These are phyloP conservation scores for Camponotus pennsylvanicus DNA, from an alignment of 1,140 invertebrate genomes.

Conservation along the genomic window DNA sequence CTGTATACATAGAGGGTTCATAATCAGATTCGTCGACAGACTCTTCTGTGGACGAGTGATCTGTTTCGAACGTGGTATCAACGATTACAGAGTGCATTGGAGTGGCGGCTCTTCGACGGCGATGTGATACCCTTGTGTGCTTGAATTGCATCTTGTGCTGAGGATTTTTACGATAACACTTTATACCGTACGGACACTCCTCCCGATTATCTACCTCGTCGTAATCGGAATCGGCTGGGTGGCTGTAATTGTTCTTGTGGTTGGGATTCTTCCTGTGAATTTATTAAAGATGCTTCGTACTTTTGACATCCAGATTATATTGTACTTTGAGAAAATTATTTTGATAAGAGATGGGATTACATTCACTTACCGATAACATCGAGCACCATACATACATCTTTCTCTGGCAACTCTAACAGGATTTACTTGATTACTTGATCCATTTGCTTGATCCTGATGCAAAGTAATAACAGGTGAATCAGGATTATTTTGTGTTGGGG, in stretches of 20 bases:
- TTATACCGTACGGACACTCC: conserved; percentile 86
- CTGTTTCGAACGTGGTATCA: conserved; percentile 52
- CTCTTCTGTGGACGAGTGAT: conserved; percentile 70
- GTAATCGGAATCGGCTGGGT: conserved; percentile 87
- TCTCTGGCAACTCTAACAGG: conserved; percentile 63
- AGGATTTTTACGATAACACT: conserved; percentile 86
- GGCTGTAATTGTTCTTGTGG: conserved; percentile 83
- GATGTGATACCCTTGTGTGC: conserved; percentile 74
- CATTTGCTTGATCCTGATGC: neutral
- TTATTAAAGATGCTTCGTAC: neutral
- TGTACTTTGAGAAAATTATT: neutral
- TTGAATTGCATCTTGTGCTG: conserved; percentile 85
- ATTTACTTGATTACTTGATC: neutral
- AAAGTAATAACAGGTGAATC: neutral
- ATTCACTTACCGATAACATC: conserved; percentile 82
- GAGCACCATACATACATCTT: conserved; percentile 80
- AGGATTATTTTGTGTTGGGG: conserved; percentile 20
- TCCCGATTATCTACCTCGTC: conserved; percentile 83
- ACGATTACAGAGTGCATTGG: conserved; percentile 42
- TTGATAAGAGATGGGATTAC: neutral
- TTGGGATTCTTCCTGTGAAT: conserved; percentile 82
- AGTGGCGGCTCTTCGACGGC: conserved; percentile 31
- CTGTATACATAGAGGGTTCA: conserved; percentile 73
- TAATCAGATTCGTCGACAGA: conserved; percentile 82
- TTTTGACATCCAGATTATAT: neutral